Evolutionary conservation across 2,113 vertebrate species (phyloP).

Genomic region (Gasterosteus aculeatus): DNA sequence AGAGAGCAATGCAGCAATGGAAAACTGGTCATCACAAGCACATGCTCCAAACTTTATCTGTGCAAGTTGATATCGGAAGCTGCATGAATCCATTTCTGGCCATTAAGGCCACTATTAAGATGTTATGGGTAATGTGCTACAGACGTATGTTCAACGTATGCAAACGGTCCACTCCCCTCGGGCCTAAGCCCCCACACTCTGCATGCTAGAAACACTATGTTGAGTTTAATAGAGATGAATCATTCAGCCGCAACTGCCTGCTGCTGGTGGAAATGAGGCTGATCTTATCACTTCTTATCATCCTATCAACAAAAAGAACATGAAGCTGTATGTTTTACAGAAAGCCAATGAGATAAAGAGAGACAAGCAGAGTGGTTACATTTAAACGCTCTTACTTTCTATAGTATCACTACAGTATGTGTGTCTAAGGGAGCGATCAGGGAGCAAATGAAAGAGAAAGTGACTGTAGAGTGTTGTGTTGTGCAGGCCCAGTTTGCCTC

Average conservation of each 20-base stretch:
- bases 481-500: conserved; percentile 12
- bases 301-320: not conserved
- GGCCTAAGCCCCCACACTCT: too few species aligned
- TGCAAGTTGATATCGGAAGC: too few species aligned
- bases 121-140: too few species aligned
- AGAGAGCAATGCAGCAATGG: too few species aligned
- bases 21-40: too few species aligned
- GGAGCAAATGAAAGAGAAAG: not conserved
- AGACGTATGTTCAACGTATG: too few species aligned
- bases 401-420: not conserved
- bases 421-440: not conserved
- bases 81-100: too few species aligned
- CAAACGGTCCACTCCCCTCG: too few species aligned
- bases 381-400: not conserved
- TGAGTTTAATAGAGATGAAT: not conserved
- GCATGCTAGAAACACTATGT: too few species aligned
- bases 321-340: not conserved
- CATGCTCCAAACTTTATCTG: too few species aligned
- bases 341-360: not conserved
- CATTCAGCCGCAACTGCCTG: not conserved
- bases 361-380: too few species aligned
- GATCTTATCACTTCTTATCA: not conserved
- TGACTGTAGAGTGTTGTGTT: not conserved
- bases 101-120: too few species aligned
- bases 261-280: not conserved